Conservation (phyloP, 2,113 vertebrate species). For the Paedocypris sp. region DNA sequence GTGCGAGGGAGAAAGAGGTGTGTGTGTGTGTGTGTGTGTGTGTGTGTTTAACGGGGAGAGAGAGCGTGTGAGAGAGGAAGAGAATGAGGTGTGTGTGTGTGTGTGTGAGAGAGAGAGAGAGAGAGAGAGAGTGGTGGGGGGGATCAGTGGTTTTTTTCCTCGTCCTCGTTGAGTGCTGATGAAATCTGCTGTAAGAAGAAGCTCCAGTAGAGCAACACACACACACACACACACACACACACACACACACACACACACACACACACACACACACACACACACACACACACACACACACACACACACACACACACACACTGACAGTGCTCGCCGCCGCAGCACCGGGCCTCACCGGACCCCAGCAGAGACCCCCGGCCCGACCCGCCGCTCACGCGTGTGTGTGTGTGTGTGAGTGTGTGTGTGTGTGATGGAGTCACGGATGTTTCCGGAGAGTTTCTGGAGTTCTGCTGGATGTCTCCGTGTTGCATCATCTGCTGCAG, state of each 20-base stretch:
- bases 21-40: background rate
- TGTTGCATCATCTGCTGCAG: conserved; percentile 70
- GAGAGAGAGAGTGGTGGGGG: conserved; percentile 32
- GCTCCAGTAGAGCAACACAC: conserved; percentile 3
- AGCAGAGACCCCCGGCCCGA: too few relatives aligned
- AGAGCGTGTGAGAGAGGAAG: background rate
- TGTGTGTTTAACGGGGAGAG: too few relatives aligned
- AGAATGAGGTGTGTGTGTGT: conserved; percentile 1
- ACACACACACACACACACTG: too few relatives aligned
- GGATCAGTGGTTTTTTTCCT: conserved; percentile 58
- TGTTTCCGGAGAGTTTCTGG: too few relatives aligned
- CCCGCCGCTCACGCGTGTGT: too few relatives aligned
- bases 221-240: background rate
- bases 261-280: background rate
- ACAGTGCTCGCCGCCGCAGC: too few relatives aligned
- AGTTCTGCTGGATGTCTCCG: conserved; percentile 52
- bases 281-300: too few relatives aligned
- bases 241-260: background rate
- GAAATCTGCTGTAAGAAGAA: conserved; percentile 63
- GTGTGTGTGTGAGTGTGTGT: too few relatives aligned
- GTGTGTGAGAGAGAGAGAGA: conserved; percentile 12
- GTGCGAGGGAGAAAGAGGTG: too few relatives aligned
- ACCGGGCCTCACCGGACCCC: too few relatives aligned
- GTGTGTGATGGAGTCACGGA: too few relatives aligned
- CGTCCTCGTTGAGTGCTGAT: conserved; percentile 56